Evolutionary conservation across 2,797 vertebrate species (phyloP).

Genomic region (Rhyacichthys aspro): DNA sequence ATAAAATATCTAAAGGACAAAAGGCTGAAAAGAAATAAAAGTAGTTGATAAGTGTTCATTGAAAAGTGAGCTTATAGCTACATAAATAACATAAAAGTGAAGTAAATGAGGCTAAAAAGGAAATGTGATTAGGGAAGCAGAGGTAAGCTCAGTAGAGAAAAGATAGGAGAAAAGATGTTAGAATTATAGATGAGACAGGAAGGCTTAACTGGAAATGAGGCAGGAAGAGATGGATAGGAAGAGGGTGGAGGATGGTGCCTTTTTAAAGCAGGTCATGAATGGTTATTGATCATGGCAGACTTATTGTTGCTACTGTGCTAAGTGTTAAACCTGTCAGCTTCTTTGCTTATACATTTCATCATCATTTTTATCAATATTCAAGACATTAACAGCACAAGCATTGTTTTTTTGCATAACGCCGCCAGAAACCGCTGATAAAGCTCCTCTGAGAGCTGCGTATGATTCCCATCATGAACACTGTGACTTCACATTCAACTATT

Average conservation of each 20-base stretch:
- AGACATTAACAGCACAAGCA: too few species aligned
- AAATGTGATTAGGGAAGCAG: constrained; percentile 1
- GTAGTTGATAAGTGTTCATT: not conserved
- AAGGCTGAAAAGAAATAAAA: not conserved
- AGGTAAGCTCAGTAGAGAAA: constrained; percentile 15
- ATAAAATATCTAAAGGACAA: not conserved
- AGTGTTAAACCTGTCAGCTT: constrained; percentile 54
- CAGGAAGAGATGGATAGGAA: constrained; percentile 53
- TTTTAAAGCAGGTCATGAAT: constrained; percentile 69
- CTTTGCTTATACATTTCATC: constrained; percentile 35
- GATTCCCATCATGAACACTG: constrained; percentile 26
- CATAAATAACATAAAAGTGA: constrained; percentile 8
- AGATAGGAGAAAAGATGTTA: constrained; percentile 20
- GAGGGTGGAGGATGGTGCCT: constrained; percentile 57
- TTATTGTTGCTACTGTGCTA: constrained; percentile 66
- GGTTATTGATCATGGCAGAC: constrained; percentile 74
- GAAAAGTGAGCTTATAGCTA: not conserved
- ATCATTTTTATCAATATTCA: constrained; percentile 46
- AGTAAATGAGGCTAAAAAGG: not conserved
- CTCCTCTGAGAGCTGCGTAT: constrained; percentile 6
- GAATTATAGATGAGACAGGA: constrained; percentile 56
- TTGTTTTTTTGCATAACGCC: too few species aligned
- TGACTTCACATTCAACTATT: constrained; percentile 46
- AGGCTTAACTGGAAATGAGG: constrained; percentile 59
- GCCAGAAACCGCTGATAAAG: not conserved